Evolutionary conservation across 2,888 invertebrate species (phyloP), one percentile per base, ranked within the genome.

Genomic region (Papilio demoleus): DNA sequence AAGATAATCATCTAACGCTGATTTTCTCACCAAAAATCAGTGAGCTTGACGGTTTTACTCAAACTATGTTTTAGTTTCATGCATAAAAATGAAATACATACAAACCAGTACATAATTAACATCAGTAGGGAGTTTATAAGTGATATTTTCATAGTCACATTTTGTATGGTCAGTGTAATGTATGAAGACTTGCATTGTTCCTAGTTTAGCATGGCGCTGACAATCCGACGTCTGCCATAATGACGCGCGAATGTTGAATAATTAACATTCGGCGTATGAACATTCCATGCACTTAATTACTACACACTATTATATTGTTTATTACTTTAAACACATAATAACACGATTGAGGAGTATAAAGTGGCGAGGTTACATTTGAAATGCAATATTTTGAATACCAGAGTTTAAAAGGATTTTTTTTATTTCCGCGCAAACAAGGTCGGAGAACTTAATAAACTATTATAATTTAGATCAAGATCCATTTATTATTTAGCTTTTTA

Each of bases 251-350:
- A 24, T n/a, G 12, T n/a, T 60, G 24, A 40, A 60, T 60, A 60
- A 60, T 40, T 40, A 40, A 58, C 36, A 4, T n/a, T 22, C 58
- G 12, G 36, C 34, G 36, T 36, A 36, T 11, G 2, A 4, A 6
- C 58, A 36, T 58, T 58, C 34, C 36, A 58, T 36, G 36, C 36
- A 58, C 58, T 53, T 53, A 53, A 53, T 53, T 53, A 53, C 53
- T 31, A 8, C 6, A 53, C 4, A 8, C 47, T 27, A 27, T 27
- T 24, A n/a, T 24, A 24, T 27, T 24, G 6, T 27, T 24, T 31
- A 53, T 53, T 24, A 47, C 6, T 6, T 12, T n/a, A 27, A n/a
- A 27, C 1, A 6, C 3, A 11, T 27, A 27, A 31, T 12, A 4
- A 9, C 1, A 17, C 5, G 42, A 42, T 42, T 42, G 17, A 4